Evolutionary conservation across 2,113 vertebrate genomes (phyloP).

Genomic region (Mastomys coucha): DNA sequence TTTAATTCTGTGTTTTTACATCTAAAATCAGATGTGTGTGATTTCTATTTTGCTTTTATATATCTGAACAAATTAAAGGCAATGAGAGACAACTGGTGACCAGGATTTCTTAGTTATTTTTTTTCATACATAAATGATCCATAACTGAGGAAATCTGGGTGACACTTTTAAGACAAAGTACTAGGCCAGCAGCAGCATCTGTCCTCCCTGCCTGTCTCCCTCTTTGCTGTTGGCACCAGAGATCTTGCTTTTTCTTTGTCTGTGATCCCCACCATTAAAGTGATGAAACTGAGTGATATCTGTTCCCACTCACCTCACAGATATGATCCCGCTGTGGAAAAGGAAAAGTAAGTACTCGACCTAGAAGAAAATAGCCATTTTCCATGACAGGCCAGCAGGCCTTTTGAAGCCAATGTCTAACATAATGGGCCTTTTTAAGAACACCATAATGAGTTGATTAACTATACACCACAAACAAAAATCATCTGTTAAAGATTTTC

Average conservation of each 20-base stretch:
- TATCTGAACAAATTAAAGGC: constrained; percentile 21
- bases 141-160: background rate
- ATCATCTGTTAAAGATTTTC: background rate
- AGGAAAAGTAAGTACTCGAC: constrained; percentile 53
- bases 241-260: background rate
- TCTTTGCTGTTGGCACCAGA: background rate
- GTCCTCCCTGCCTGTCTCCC: constrained; percentile 15
- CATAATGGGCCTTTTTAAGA: background rate
- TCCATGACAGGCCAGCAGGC: constrained; percentile 17
- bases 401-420: background rate
- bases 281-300: constrained; percentile 32
- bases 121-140: background rate
- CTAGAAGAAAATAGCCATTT: constrained; percentile 28
- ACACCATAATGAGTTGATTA: constrained; percentile 20
- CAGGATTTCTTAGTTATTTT: constrained; percentile 3
- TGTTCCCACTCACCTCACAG: constrained; percentile 59
- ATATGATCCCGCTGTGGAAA: background rate
- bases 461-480: background rate
- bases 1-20: constrained; percentile 40
- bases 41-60: background rate
- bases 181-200: constrained; percentile 32
- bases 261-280: constrained; percentile 62
- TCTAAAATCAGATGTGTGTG: constrained; percentile 6
- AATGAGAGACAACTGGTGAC: constrained; percentile 46
- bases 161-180: constrained; percentile 40